These are phyloP conservation scores for Nycteola revayana DNA, from an alignment of 2,888 invertebrate species.

Conservation along the genomic window DNA sequence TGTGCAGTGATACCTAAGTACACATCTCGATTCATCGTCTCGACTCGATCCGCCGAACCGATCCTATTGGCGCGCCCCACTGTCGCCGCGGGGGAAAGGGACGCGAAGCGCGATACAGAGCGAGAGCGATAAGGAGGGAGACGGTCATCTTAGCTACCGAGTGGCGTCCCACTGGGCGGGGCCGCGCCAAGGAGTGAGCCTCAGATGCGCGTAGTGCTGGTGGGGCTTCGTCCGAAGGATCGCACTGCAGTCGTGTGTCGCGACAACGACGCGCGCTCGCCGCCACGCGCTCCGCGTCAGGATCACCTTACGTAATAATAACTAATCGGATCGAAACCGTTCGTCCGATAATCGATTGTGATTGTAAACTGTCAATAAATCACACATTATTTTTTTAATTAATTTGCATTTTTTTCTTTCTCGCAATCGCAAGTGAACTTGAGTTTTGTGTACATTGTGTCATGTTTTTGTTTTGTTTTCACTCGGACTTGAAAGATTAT, in stretches of 20 bases:
- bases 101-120: constrained; percentile 42
- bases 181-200: constrained; percentile 81
- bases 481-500: constrained; percentile 55
- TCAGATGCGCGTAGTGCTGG: constrained; percentile 84
- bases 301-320: constrained; percentile 74
- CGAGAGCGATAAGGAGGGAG: constrained; percentile 70
- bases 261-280: constrained; percentile 73
- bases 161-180: constrained; percentile 84
- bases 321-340: constrained; percentile 67
- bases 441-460: constrained; percentile 60
- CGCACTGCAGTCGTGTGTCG: constrained; percentile 82
- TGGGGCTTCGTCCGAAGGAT: constrained; percentile 83
- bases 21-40: constrained; percentile 82
- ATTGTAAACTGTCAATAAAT: constrained; percentile 65
- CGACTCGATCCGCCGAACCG: constrained; percentile 78
- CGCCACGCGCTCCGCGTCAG: constrained; percentile 49
- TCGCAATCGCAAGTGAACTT: constrained; percentile 48
- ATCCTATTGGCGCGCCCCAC: constrained; percentile 81
- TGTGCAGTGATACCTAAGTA: constrained; percentile 82
- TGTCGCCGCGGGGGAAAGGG: constrained; percentile 72
- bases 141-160: constrained; percentile 79
- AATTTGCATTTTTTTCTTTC: constrained; percentile 40
- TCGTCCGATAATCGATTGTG: constrained; percentile 75
- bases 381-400: constrained; percentile 44
- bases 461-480: constrained; percentile 70